Evolutionary conservation across 2,113 vertebrate genomes (phyloP).

Genomic region (Melanerpes aurifrons): DNA sequence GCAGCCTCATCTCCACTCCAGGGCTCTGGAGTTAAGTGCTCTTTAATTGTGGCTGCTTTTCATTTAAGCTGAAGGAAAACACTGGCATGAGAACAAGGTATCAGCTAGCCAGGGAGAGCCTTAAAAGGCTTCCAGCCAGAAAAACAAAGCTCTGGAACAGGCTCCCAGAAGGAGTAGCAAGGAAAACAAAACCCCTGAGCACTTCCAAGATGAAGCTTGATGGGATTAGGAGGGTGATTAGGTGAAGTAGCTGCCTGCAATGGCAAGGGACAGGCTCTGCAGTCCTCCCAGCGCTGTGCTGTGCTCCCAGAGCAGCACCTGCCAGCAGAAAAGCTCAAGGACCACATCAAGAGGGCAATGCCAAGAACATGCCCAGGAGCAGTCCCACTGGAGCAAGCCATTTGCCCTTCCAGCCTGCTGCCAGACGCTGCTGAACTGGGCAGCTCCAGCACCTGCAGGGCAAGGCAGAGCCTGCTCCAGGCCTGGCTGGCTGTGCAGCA

Average conservation of each 20-base stretch:
- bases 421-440: not conserved
- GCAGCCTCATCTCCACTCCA: not conserved
- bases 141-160: slow-evolving; percentile 59
- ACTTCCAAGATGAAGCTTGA: slow-evolving; percentile 32
- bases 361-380: not conserved
- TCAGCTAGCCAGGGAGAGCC: not conserved
- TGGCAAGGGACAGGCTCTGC: not conserved
- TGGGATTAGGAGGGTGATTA: slow-evolving; percentile 42
- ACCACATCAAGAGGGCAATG: not conserved
- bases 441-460: not conserved
- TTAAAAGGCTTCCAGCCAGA: slow-evolving; percentile 38
- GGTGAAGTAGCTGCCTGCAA: slow-evolving; percentile 38
- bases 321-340: slow-evolving; percentile 30
- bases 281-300: not conserved
- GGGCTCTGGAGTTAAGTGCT: slow-evolving; percentile 19
- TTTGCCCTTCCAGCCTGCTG: not conserved
- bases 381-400: not conserved
- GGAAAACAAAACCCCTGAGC: slow-evolving; percentile 49
- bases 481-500: not conserved
- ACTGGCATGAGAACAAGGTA: slow-evolving; percentile 62
- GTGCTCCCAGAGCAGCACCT: not conserved
- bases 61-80: slow-evolving; percentile 49
- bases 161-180: slow-evolving; percentile 54
- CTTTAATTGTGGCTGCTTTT: slow-evolving; percentile 45
- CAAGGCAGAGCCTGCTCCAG: not conserved